Conservation (phyloP, 2,113 vertebrate species). For the Sporophila hypoxantha region DNA sequence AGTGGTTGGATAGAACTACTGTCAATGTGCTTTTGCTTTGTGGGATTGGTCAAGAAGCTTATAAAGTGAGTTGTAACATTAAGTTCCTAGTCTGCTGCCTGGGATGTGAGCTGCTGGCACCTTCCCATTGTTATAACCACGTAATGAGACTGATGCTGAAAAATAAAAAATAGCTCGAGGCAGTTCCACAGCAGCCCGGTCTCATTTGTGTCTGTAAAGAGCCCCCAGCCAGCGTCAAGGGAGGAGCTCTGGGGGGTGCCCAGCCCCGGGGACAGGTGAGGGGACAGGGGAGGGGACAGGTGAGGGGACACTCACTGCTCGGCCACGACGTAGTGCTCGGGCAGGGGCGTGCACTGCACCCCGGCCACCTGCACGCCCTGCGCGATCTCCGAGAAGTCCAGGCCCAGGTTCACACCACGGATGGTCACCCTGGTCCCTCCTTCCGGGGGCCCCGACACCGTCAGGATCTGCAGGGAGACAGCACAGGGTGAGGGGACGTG, state of each 20-base stretch:
- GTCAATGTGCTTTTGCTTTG: too few species aligned
- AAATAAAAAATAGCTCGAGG: too few species aligned
- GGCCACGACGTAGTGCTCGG: slow-evolving; percentile 89
- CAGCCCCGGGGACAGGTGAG: not conserved
- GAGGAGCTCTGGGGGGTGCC: not conserved
- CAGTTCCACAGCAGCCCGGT: too few species aligned
- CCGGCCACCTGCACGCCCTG: slow-evolving; percentile 91
- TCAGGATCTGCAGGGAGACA: slow-evolving; percentile 79
- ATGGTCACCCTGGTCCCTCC: slow-evolving; percentile 95
- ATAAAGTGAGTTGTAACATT: too few species aligned
- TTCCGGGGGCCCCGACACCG: slow-evolving; percentile 90
- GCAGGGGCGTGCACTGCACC: slow-evolving; percentile 84
- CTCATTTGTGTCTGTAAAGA: too few species aligned
- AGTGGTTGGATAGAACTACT: too few species aligned
- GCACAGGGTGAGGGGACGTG: not conserved
- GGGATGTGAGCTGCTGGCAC: too few species aligned
- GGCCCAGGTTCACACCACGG: slow-evolving; percentile 88
- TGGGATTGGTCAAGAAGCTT: too few species aligned
- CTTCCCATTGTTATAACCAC: too few species aligned
- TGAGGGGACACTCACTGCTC: slow-evolving; percentile 84
- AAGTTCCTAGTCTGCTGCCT: too few species aligned
- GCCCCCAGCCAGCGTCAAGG: too few species aligned
- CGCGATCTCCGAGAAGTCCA: slow-evolving; percentile 91
- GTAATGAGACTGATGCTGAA: too few species aligned
- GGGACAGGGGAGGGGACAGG: rapidly evolving